Evolutionary conservation across 2,113 vertebrate species (phyloP).

Genomic region (Microtus oregoni): DNA sequence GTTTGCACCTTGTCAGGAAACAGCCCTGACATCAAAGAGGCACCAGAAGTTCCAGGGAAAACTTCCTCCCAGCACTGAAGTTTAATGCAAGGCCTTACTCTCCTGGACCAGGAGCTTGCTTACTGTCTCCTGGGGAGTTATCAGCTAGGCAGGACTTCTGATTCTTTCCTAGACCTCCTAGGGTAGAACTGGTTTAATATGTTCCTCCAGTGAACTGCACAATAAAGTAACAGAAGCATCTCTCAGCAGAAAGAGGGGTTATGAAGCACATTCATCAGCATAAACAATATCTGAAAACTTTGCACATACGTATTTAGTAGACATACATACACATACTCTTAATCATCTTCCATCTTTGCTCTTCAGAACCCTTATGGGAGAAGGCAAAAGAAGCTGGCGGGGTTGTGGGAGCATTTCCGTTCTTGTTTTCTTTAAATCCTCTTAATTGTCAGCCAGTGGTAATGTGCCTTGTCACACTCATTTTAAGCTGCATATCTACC

Average conservation of each 20-base stretch:
- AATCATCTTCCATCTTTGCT: not conserved
- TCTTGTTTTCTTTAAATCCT: not conserved
- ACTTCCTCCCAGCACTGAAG: not conserved
- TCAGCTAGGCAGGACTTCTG: not conserved
- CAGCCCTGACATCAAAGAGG: constrained; percentile 54
- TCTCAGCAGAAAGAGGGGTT: too few species aligned
- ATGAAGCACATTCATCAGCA: not conserved
- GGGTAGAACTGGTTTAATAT: not conserved
- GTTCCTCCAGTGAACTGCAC: not conserved
- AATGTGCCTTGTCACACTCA: not conserved
- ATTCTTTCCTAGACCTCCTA: not conserved
- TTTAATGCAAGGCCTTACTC: not conserved
- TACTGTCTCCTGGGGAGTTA: too few species aligned
- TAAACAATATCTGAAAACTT: not conserved
- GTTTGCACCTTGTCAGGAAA: constrained; percentile 56
- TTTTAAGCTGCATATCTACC: not conserved
- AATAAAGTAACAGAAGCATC: not conserved
- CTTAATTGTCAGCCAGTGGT: not conserved
- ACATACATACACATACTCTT: not conserved
- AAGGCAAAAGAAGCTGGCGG: not conserved
- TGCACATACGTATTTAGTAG: not conserved
- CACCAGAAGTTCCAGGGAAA: not conserved
- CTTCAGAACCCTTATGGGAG: not conserved
- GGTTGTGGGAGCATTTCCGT: not conserved
- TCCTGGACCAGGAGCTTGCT: too few species aligned